phyloP scores from a whole-genome alignment of 2,888 invertebrate species.

The Furcula furcula region DNA sequence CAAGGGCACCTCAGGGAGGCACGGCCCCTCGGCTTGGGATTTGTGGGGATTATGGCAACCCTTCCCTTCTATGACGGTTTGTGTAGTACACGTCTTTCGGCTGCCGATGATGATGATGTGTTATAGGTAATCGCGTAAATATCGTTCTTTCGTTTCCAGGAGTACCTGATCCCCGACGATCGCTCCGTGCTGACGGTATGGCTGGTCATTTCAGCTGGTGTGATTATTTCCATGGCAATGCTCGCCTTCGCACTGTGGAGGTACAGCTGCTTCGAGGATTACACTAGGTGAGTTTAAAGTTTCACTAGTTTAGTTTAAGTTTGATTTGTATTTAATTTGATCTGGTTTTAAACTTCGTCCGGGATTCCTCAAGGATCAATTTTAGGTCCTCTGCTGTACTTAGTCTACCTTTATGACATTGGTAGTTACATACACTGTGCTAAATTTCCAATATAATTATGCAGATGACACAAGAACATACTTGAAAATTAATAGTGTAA shows the following conservation, averaged over 20 bases:
- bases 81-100: not conserved
- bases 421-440: too few species aligned
- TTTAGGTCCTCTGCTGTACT: too few species aligned
- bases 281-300: slow-evolving; percentile 53
- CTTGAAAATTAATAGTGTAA: too few species aligned
- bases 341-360: too few species aligned
- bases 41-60: too few species aligned
- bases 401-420: too few species aligned
- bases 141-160: slow-evolving; percentile 43
- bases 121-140: not conserved
- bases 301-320: not conserved
- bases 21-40: too few species aligned
- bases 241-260: slow-evolving; percentile 66
- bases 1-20: too few species aligned
- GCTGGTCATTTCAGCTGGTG: slow-evolving; percentile 58
- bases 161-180: slow-evolving; percentile 57
- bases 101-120: not conserved
- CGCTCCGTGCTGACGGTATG: slow-evolving; percentile 51
- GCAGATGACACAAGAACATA: too few species aligned
- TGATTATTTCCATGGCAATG: slow-evolving; percentile 55
- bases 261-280: slow-evolving; percentile 68
- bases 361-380: too few species aligned
- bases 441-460: too few species aligned
- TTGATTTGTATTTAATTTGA: too few species aligned
- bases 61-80: not conserved